Percentiles rank a stretch among this genome's conserved stretches.
Evolutionary conservation across 2,888 invertebrate genomes (phyloP).

Genomic region (Galerucella pusilla): DNA sequence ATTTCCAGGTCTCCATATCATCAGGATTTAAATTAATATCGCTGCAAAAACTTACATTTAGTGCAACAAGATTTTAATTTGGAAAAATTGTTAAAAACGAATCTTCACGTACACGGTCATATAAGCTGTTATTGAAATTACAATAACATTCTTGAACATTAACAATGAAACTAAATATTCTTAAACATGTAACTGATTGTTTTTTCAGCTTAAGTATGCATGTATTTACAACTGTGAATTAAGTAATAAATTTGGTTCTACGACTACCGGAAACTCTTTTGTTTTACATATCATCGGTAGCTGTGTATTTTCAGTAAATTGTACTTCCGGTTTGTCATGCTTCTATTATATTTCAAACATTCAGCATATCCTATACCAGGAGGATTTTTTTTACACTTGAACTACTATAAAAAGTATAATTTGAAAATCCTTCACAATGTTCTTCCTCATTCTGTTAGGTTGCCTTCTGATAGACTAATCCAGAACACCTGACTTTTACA

Average conservation of each 20-base stretch:
- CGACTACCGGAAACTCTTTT: conserved; percentile 16
- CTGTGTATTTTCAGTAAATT: conserved; percentile 1
- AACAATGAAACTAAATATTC: background rate
- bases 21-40: too few relatives aligned
- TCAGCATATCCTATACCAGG: background rate
- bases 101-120: background rate
- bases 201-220: background rate
- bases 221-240: background rate
- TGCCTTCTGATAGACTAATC: too few relatives aligned
- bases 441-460: too few relatives aligned
- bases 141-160: background rate
- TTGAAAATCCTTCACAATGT: too few relatives aligned
- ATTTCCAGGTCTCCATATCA: too few relatives aligned
- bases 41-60: background rate
- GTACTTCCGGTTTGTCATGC: background rate
- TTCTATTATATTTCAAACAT: background rate
- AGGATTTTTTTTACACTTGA: background rate
- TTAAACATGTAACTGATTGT: background rate
- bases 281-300: conserved; percentile 9
- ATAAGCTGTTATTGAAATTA: background rate
- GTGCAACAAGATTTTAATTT: background rate
- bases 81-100: background rate
- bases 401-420: too few relatives aligned
- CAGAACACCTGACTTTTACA: too few relatives aligned
- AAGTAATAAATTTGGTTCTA: conserved; percentile 9